phyloP scores from a whole-genome alignment of 2,113 vertebrate genomes.

The Melanotaenia duboulayi region DNA sequence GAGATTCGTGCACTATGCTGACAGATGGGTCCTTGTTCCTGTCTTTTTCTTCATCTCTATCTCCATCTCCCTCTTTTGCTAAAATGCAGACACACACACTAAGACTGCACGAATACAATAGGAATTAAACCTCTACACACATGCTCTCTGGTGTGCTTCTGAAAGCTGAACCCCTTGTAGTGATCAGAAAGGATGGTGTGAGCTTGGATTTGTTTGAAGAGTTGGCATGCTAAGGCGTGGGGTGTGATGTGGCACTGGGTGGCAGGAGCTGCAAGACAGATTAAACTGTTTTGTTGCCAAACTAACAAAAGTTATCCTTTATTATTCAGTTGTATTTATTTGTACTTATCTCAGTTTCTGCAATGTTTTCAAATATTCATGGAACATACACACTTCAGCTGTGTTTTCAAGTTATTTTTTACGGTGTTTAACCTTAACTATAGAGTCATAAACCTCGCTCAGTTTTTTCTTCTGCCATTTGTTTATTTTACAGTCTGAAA shows the following conservation, averaged over 20 bases:
- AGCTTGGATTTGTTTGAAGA: conserved; percentile 62
- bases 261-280: conserved; percentile 10
- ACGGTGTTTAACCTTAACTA: conserved; percentile 24
- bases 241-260: conserved; percentile 42
- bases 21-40: conserved; percentile 88
- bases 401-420: not conserved
- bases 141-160: conserved; percentile 79
- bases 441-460: not conserved
- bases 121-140: conserved; percentile 85
- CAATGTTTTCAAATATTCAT: not conserved
- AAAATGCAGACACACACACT: conserved; percentile 81
- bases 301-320: conserved; percentile 24
- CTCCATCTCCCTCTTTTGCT: conserved; percentile 72
- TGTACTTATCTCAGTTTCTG: not conserved
- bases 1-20: conserved; percentile 78
- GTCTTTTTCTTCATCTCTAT: conserved; percentile 82
- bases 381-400: not conserved
- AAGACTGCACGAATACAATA: conserved; percentile 84
- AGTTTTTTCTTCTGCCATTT: not conserved
- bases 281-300: conserved; percentile 31
- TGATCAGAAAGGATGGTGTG: conserved; percentile 79
- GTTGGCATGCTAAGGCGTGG: conserved; percentile 29
- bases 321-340: not conserved
- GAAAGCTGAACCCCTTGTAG: conserved; percentile 85
- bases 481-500: not conserved